Percentiles rank a stretch among this genome's conserved stretches.
These are phyloP conservation scores for Mayetiola destructor DNA, from an alignment of 2,888 invertebrate genomes.

Conservation along the genomic window DNA sequence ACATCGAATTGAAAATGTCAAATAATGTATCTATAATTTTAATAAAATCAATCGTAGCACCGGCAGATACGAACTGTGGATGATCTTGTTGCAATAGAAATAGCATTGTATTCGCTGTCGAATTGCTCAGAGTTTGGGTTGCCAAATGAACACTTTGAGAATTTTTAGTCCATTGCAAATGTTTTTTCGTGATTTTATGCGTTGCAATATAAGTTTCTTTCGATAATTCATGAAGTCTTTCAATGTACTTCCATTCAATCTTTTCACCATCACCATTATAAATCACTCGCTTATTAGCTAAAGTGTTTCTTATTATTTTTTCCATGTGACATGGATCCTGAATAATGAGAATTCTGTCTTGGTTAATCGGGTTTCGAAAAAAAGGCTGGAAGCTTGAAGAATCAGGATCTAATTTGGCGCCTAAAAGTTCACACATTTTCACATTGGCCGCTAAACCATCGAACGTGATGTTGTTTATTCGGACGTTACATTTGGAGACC, in stretches of 20 bases:
- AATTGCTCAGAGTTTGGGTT: background rate
- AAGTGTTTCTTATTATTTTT: background rate
- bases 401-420: background rate
- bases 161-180: background rate
- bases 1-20: background rate
- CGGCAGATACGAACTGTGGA: background rate
- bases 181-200: background rate
- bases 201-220: background rate
- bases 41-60: background rate
- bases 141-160: background rate
- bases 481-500: background rate
- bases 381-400: background rate
- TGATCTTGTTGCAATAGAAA: background rate
- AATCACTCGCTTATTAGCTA: background rate
- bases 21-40: background rate
- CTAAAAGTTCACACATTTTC: background rate
- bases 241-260: background rate
- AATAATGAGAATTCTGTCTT: too few species aligned
- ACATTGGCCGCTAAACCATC: background rate
- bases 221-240: background rate
- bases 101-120: background rate
- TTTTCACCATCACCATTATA: background rate
- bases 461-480: background rate
- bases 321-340: background rate
- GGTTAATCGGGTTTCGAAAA: background rate